Conservation (phyloP, 2,888 invertebrate genomes). For the Eupithecia pulchellata region DNA sequence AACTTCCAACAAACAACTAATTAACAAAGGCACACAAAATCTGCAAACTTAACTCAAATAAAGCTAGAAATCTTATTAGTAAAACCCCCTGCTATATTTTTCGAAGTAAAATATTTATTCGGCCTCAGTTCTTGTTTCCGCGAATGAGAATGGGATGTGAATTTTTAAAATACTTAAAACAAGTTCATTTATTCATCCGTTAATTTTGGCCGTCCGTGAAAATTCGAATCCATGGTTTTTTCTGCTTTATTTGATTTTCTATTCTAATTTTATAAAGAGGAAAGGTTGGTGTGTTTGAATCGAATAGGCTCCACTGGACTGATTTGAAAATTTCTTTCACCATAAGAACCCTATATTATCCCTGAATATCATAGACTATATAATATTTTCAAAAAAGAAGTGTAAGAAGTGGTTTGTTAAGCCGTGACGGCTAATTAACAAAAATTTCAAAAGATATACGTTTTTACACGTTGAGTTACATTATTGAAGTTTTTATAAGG, state of each 20-base stretch:
- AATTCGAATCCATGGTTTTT: not conserved
- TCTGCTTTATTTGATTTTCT: not conserved
- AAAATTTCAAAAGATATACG: too few relatives aligned
- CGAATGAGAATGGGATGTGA: slow-evolving; percentile 29
- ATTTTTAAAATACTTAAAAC: slow-evolving; percentile 30
- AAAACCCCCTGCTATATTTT: slow-evolving; percentile 28
- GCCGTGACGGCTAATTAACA: too few relatives aligned
- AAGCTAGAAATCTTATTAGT: slow-evolving; percentile 34
- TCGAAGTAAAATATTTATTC: slow-evolving; percentile 34
- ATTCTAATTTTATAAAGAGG: too few relatives aligned
- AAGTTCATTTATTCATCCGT: slow-evolving; percentile 32
- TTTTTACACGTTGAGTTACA: too few relatives aligned
- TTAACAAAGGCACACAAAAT: slow-evolving; percentile 34
- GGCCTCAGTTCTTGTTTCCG: slow-evolving; percentile 24
- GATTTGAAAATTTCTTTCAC: too few relatives aligned
- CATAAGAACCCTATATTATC: too few relatives aligned
- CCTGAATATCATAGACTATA: too few relatives aligned
- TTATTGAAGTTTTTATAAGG: too few relatives aligned
- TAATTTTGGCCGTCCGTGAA: slow-evolving; percentile 22
- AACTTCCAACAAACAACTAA: slow-evolving; percentile 25
- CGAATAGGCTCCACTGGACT: too few relatives aligned
- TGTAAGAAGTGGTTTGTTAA: too few relatives aligned
- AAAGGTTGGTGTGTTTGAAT: too few relatives aligned
- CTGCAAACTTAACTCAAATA: slow-evolving; percentile 28
- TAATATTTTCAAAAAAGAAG: too few relatives aligned